Conservation (phyloP, 2,888 invertebrate genomes). For the Polyploca ridens region DNA sequence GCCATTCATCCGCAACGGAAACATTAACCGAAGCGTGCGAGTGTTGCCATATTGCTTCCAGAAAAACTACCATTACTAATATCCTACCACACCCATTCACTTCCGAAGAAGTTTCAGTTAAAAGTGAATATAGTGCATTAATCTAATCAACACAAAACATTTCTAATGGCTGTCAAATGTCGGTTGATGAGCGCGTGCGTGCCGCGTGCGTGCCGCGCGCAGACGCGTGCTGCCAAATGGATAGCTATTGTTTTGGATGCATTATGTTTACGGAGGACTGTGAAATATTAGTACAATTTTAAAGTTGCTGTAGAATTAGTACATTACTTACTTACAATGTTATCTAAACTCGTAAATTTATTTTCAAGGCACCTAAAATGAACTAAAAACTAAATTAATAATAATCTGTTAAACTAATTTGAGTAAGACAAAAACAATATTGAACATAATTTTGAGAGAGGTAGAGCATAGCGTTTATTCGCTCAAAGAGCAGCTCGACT, state of each 20-base stretch:
- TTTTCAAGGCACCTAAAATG: no score
- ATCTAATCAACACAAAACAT: slow-evolving; percentile 71
- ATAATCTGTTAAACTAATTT: no score
- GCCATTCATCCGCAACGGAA: slow-evolving; percentile 45
- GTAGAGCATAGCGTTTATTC: no score
- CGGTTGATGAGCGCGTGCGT: slow-evolving; percentile 63
- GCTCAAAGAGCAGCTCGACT: no score
- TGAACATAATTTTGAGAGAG: no score
- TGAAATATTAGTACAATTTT: slow-evolving; percentile 11
- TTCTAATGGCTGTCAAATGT: slow-evolving; percentile 48
- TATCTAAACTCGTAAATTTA: no score
- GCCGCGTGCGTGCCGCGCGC: slow-evolving; percentile 31
- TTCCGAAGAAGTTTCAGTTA: slow-evolving; percentile 33
- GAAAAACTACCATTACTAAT: slow-evolving; percentile 35
- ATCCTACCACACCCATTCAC: slow-evolving; percentile 39
- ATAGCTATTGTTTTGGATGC: slow-evolving; percentile 42
- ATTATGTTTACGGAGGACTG: slow-evolving; percentile 15
- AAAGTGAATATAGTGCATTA: slow-evolving; percentile 45
- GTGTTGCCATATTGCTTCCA: slow-evolving; percentile 34
- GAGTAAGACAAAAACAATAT: no score
- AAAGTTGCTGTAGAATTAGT: not conserved
- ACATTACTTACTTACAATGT: not conserved
- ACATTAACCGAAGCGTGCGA: slow-evolving; percentile 44
- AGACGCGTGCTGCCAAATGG: slow-evolving; percentile 49
- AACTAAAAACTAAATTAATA: no score